Evolutionary conservation across 2,113 vertebrate species (phyloP).

Genomic region (Cromileptes altivelis): DNA sequence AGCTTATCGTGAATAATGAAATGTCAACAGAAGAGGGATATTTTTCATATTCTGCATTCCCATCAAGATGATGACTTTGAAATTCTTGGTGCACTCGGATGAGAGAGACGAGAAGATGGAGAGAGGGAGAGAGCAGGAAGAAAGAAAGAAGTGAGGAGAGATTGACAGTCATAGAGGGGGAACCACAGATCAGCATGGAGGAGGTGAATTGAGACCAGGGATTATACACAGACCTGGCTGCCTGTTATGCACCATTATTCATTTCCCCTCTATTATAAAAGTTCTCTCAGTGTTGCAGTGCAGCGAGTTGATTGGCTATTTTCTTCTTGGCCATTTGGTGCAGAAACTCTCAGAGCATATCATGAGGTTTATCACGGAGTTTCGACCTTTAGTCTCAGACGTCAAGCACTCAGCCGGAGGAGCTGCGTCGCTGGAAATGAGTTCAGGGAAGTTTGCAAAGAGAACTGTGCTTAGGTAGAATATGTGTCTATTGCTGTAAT

Average conservation of each 20-base stretch:
- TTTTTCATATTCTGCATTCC: conserved; percentile 33
- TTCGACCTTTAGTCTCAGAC: conserved; percentile 37
- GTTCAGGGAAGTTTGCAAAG: conserved; percentile 29
- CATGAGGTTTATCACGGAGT: conserved; percentile 38
- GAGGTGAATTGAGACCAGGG: conserved; percentile 12
- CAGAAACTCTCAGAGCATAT: conserved; percentile 46
- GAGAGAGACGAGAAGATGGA: conserved; percentile 7
- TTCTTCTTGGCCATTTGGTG: conserved; percentile 38
- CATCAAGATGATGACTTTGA: conserved; percentile 50
- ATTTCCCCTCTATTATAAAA: conserved; percentile 24
- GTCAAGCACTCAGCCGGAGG: conserved; percentile 20
- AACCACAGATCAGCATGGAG: conserved; percentile 26
- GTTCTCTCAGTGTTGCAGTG: conserved; percentile 27
- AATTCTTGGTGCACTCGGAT: conserved; percentile 19
- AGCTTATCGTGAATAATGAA: conserved; percentile 68
- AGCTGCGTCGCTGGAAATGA: conserved; percentile 15
- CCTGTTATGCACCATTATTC: conserved; percentile 33
- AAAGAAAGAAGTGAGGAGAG: conserved; percentile 3
- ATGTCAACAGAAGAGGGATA: conserved; percentile 69
- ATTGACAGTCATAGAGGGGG: conserved; percentile 11
- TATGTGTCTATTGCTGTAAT: not conserved
- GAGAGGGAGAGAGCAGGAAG: not conserved
- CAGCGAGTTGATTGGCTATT: conserved; percentile 40
- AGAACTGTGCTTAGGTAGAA: not conserved
- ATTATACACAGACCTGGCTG: conserved; percentile 35